Percentiles rank a stretch among this genome's conserved stretches.
phyloP scores from a whole-genome alignment of 2,888 invertebrate species.

The Epinotia nisella region DNA sequence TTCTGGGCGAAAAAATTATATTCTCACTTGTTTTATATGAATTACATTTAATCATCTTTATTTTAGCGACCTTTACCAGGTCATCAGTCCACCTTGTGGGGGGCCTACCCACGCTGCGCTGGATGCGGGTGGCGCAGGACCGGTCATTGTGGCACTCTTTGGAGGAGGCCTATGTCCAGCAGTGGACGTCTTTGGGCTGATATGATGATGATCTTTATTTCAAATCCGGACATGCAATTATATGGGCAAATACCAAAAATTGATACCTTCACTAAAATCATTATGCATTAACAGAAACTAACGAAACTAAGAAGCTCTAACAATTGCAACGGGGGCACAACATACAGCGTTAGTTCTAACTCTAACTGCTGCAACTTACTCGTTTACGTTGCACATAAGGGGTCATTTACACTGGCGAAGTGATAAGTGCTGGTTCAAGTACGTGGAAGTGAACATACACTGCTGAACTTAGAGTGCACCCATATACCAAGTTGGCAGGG shows the following conservation, averaged over 20 bases:
- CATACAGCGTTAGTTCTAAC: constrained; percentile 5
- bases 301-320: neutral
- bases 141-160: too few relatives aligned
- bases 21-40: too few relatives aligned
- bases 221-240: too few relatives aligned
- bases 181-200: too few relatives aligned
- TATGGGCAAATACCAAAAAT: neutral
- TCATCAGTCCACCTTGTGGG: too few relatives aligned
- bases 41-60: too few relatives aligned
- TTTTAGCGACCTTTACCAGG: too few relatives aligned
- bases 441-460: constrained; percentile 4
- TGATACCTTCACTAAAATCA: neutral
- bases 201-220: too few relatives aligned
- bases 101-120: too few relatives aligned
- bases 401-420: constrained; percentile 11
- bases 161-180: too few relatives aligned
- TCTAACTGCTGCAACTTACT: constrained; percentile 1
- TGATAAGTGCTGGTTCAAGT: constrained; percentile 15
- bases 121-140: too few relatives aligned
- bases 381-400: constrained; percentile 10
- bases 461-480: constrained; percentile 1
- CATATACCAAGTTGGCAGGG: neutral
- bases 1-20: too few relatives aligned
- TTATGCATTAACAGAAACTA: neutral
- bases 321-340: constrained; percentile 5